Conservation (phyloP, 2,797 vertebrate species). For the Chaetophractus vellerosus region DNA sequence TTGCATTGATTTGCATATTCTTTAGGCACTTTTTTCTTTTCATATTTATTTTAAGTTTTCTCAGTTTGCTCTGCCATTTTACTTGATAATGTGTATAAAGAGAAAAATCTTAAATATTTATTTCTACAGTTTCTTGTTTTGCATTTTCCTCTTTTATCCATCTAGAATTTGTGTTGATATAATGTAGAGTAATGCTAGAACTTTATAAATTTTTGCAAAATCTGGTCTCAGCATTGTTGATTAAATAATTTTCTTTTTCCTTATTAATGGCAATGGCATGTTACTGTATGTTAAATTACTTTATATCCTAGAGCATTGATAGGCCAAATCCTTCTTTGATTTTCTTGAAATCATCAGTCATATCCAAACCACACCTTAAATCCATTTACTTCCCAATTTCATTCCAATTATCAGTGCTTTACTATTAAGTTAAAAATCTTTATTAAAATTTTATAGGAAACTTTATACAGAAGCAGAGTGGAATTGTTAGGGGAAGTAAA, state of each 20-base stretch:
- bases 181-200: background rate
- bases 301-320: background rate
- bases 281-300: background rate
- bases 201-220: background rate
- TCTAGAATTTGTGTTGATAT: background rate
- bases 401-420: background rate
- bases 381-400: background rate
- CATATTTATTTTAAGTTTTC: background rate
- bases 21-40: background rate
- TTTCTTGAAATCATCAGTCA: background rate
- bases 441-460: background rate
- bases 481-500: background rate
- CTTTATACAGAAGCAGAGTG: background rate
- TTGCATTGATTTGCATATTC: background rate
- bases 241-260: background rate
- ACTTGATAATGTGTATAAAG: background rate
- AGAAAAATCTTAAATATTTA: background rate
- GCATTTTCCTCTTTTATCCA: background rate
- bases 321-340: background rate
- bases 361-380: background rate
- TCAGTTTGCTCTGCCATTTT: background rate
- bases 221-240: background rate
- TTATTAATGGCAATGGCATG: background rate
- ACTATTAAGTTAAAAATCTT: background rate
- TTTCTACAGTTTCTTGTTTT: background rate